Evolutionary conservation across 2,888 invertebrate genomes (phyloP).

Genomic region (Nezara viridula): DNA sequence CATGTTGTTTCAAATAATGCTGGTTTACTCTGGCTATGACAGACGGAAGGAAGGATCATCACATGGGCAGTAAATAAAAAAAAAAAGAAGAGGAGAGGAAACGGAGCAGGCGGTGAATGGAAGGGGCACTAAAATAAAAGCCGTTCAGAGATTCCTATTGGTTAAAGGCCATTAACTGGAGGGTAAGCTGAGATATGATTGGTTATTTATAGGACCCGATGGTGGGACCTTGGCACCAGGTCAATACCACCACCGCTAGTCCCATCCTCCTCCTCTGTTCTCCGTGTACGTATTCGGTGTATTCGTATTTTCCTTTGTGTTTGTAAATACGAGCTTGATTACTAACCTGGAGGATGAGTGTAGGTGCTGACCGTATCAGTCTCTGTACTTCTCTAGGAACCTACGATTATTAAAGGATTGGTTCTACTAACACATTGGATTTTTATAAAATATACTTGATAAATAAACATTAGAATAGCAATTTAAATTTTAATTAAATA

Average conservation of each 20-base stretch:
- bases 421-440: no score
- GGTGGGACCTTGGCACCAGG: slow-evolving; percentile 26
- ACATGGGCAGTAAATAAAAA: neutral
- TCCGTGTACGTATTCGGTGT: neutral
- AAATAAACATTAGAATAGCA: no score
- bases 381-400: no score
- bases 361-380: neutral
- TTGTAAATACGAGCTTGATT: neutral
- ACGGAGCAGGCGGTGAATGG: slow-evolving; percentile 10
- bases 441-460: no score
- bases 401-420: no score
- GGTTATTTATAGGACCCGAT: slow-evolving; percentile 22
- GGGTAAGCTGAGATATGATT: slow-evolving; percentile 30
- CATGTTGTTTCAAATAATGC: neutral
- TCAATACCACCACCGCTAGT: neutral
- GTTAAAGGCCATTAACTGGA: slow-evolving; percentile 33
- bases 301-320: no score
- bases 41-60: neutral
- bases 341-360: neutral
- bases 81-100: neutral
- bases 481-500: no score
- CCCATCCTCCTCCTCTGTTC: neutral
- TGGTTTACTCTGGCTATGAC: neutral
- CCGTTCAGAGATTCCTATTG: slow-evolving; percentile 3
- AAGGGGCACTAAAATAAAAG: slow-evolving; percentile 33